These are phyloP conservation scores for Champsocephalus esox DNA, from an alignment of 2,797 vertebrate species.

Conservation along the genomic window DNA sequence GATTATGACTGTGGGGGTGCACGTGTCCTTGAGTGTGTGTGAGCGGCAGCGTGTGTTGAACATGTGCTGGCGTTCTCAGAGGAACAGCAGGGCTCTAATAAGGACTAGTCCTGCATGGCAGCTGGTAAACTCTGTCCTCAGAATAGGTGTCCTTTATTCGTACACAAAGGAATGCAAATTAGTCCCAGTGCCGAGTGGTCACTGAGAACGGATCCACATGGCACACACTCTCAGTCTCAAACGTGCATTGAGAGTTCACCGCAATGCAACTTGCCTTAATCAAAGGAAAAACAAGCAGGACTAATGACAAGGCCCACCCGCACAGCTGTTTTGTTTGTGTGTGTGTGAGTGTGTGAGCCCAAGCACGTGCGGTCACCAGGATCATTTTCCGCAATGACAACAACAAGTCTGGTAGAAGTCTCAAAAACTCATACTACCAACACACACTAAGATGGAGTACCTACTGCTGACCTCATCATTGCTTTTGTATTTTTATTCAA, in stretches of 20 bases:
- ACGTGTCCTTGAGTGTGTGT: constrained; percentile 76
- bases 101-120: constrained; percentile 96
- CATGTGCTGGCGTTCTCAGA: constrained; percentile 99
- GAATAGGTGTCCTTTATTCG: constrained; percentile 97
- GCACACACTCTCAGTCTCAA: constrained; percentile 82
- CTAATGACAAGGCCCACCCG: constrained; percentile 76
- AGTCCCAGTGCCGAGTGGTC: constrained; percentile 94
- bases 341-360: constrained; percentile 14
- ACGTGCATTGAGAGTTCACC: constrained; percentile 84
- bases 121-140: constrained; percentile 97
- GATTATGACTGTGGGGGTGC: constrained; percentile 71
- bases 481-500: constrained; percentile 26
- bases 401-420: constrained; percentile 52
- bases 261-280: constrained; percentile 82
- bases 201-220: constrained; percentile 99
- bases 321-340: constrained; percentile 74
- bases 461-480: constrained; percentile 36
- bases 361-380: constrained; percentile 54
- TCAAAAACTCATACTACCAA: constrained; percentile 43
- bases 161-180: constrained; percentile 99
- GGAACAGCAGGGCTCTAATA: constrained; percentile 97
- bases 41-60: constrained; percentile 85
- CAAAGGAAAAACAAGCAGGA: constrained; percentile 82
- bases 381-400: constrained; percentile 44
- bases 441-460: constrained; percentile 30